Conservation (phyloP, 23 tunicate species). For the Ascidia mentula region DNA sequence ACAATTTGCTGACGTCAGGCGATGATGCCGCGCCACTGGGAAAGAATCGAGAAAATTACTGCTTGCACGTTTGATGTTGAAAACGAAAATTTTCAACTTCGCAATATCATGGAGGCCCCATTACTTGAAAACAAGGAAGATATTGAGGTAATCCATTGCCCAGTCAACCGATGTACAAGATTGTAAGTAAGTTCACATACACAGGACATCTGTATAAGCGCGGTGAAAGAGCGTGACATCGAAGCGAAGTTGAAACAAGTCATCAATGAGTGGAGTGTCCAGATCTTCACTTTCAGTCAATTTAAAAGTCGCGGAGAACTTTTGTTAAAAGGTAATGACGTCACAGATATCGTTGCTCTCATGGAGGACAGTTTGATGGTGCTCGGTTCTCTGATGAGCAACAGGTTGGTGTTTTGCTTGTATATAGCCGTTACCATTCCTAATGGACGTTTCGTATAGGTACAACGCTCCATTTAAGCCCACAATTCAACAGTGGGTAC, state of each 20-base stretch:
- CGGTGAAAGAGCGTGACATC: slow-evolving; percentile 88
- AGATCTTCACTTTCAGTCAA: slow-evolving; percentile 82
- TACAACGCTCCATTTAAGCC: slow-evolving; percentile 88
- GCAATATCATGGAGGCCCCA: slow-evolving; percentile 90
- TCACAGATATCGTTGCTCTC: slow-evolving; percentile 71
- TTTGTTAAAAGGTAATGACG: slow-evolving; percentile 72
- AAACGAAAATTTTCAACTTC: slow-evolving; percentile 72
- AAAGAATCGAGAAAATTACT: slow-evolving; percentile 70
- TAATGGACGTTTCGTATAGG: slow-evolving; percentile 27
- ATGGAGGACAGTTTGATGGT: slow-evolving; percentile 91
- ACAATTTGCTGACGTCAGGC: slow-evolving; percentile 26
- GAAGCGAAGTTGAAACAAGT: slow-evolving; percentile 84
- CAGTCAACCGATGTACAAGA: too few relatives aligned
- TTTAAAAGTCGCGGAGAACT: slow-evolving; percentile 87
- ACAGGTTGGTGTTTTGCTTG: slow-evolving; percentile 70
- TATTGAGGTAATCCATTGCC: slow-evolving; percentile 68
- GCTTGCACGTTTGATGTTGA: slow-evolving; percentile 61
- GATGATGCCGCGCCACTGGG: slow-evolving; percentile 91
- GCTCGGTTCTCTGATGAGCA: slow-evolving; percentile 76
- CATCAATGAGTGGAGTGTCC: slow-evolving; percentile 75
- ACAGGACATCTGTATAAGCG: slow-evolving; percentile 83
- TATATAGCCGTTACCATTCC: too few relatives aligned
- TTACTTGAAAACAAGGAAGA: slow-evolving; percentile 80
- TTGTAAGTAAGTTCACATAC: too few relatives aligned
- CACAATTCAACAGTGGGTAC: slow-evolving; percentile 85